Percentiles rank a stretch among this genome's conserved stretches.
Conservation (phyloP, 1,140 invertebrate genomes). For the Brachionus plicatilis region DNA sequence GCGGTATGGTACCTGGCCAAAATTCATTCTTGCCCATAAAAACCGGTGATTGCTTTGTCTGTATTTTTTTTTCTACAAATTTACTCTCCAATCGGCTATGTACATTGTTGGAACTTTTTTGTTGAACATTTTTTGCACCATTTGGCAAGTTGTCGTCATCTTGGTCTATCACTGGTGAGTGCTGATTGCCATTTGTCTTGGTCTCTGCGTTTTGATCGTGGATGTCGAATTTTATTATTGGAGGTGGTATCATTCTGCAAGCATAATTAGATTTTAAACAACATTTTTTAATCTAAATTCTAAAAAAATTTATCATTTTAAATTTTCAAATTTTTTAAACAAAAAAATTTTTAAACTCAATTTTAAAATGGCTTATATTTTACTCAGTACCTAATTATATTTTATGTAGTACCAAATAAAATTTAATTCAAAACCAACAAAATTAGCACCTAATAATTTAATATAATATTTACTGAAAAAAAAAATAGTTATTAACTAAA, state of each 20-base stretch:
- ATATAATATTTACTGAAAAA: too few relatives aligned
- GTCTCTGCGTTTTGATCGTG: neutral
- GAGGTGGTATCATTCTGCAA: conserved; percentile 14
- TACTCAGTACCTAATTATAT: too few relatives aligned
- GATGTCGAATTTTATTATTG: neutral
- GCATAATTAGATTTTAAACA: neutral
- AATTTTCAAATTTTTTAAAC: neutral
- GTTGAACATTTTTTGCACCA: neutral
- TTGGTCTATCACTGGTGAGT: neutral
- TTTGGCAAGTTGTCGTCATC: neutral
- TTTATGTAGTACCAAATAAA: too few relatives aligned
- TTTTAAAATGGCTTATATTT: too few relatives aligned
- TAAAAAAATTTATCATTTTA: too few relatives aligned
- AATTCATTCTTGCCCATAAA: neutral
- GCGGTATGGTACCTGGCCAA: neutral
- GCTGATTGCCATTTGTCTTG: neutral
- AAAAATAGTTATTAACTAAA: too few relatives aligned
- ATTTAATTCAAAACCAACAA: too few relatives aligned
- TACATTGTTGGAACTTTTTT: neutral
- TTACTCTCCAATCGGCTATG: neutral
- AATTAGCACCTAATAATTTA: too few relatives aligned
- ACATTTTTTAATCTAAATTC: neutral
- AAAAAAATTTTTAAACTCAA: too few relatives aligned
- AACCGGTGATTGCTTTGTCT: neutral
- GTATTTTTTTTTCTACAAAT: neutral